Evolutionary conservation across 1,140 invertebrate species (phyloP).

Genomic region (Chironomus tepperi): DNA sequence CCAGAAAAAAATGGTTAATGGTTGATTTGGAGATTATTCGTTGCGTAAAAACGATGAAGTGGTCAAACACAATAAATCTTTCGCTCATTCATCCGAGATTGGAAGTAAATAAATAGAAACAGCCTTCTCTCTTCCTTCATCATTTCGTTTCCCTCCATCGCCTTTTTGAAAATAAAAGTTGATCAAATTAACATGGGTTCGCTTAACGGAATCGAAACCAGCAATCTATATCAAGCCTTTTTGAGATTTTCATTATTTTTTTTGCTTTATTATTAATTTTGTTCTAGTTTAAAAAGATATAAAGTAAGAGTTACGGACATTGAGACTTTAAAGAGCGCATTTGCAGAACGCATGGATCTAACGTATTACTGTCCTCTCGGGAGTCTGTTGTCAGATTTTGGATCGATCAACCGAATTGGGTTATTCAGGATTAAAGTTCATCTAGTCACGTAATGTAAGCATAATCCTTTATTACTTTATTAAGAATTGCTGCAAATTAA

Average conservation of each 20-base stretch:
- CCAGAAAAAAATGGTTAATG: not conserved
- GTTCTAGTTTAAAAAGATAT: too few relatives aligned
- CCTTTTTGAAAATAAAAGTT: not conserved
- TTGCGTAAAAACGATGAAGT: slow-evolving; percentile 1
- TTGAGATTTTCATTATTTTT: not conserved
- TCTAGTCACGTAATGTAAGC: too few relatives aligned
- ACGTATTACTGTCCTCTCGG: too few relatives aligned
- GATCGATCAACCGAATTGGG: too few relatives aligned
- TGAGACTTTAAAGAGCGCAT: too few relatives aligned
- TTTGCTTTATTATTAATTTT: not conserved
- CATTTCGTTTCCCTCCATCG: not conserved
- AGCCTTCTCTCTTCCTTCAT: not conserved
- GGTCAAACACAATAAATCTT: slow-evolving; percentile 13
- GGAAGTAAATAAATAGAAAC: not conserved
- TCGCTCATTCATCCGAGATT: not conserved
- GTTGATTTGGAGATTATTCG: not conserved
- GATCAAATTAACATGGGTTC: slow-evolving; percentile 12
- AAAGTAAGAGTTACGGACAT: too few relatives aligned
- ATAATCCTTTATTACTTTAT: too few relatives aligned
- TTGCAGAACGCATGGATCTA: too few relatives aligned
- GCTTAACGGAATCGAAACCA: not conserved
- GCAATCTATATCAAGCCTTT: not conserved
- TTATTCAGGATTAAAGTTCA: too few relatives aligned
- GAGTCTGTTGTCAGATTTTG: too few relatives aligned
- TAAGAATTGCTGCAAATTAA: too few relatives aligned